Conservation (phyloP, 2,113 vertebrate species). For the zebrafish (Danio rerio) region DNA sequence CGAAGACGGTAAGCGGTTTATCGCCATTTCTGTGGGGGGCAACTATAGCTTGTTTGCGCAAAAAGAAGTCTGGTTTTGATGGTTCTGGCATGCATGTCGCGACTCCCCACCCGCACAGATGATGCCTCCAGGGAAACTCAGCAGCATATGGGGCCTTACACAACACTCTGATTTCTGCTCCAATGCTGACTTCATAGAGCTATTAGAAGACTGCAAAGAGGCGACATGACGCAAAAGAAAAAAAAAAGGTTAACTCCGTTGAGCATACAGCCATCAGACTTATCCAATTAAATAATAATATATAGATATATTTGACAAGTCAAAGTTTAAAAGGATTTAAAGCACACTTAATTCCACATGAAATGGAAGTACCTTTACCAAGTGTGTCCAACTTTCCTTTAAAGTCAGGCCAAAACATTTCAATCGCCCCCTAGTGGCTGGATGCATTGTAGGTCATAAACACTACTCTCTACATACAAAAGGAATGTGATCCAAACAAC, state of each 20-base stretch:
- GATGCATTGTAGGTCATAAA: no score
- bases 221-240: neutral
- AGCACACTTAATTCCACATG: no score
- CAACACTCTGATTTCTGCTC: conserved; percentile 58
- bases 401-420: no score
- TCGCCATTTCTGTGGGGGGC: conserved; percentile 34
- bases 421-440: no score
- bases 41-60: conserved; percentile 55
- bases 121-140: conserved; percentile 46
- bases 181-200: conserved; percentile 27
- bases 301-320: no score
- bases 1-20: neutral
- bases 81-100: neutral
- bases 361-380: no score
- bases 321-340: neutral
- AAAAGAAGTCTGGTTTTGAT: conserved; percentile 45
- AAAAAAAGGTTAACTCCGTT: neutral
- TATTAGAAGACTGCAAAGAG: neutral
- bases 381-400: no score
- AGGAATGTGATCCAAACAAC: no score
- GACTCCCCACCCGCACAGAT: conserved; percentile 25
- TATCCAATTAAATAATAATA: neutral
- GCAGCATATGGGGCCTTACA: conserved; percentile 62
- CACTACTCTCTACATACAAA: no score
- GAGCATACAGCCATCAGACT: neutral